Conservation (phyloP, 2,113 vertebrate species). For the Amblyornis subalaris region DNA sequence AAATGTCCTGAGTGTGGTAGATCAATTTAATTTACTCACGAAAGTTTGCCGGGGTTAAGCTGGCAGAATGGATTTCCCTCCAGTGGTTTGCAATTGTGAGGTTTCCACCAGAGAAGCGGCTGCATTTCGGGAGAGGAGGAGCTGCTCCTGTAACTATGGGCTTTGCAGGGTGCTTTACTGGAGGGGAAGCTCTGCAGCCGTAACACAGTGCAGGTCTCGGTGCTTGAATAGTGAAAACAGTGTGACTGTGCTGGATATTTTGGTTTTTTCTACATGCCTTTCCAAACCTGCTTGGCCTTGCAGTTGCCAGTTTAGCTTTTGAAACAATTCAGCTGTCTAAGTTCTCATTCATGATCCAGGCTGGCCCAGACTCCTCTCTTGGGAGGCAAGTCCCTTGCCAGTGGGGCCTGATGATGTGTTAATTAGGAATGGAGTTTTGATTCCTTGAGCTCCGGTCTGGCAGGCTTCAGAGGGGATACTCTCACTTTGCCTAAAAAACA, state of each 20-base stretch:
- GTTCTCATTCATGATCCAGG: not conserved
- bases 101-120: not conserved
- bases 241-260: not conserved
- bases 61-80: not conserved
- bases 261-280: not conserved
- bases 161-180: not conserved
- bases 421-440: constrained; percentile 27
- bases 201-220: not conserved
- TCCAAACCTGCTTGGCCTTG: not conserved
- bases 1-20: not conserved
- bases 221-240: not conserved
- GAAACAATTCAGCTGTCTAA: constrained; percentile 15
- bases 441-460: not conserved
- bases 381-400: not conserved
- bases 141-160: not conserved
- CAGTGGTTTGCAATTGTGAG: not conserved
- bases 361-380: not conserved
- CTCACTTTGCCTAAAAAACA: not conserved
- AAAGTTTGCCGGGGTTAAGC: not conserved
- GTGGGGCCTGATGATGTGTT: constrained; percentile 12
- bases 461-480: not conserved
- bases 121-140: not conserved
- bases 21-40: not conserved
- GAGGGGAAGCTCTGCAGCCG: not conserved
- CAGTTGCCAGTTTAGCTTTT: not conserved